Conservation (phyloP, 2,888 invertebrate species). For the Acutogordius australiensis region DNA sequence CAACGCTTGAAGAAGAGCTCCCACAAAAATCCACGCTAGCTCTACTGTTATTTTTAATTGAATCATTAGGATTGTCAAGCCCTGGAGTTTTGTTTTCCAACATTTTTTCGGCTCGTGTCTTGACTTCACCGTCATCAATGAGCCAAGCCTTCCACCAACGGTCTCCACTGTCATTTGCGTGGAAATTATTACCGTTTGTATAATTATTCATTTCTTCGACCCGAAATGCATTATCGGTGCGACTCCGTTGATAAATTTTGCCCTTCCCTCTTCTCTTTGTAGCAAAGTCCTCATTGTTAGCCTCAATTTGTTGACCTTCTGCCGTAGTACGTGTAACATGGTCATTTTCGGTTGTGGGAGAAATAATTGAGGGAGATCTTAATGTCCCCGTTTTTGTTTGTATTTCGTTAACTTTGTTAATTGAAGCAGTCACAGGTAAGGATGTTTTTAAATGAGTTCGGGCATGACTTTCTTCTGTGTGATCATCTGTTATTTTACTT, state of each 20-base stretch:
- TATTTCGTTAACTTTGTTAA: too few species aligned
- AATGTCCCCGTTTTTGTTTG: too few species aligned
- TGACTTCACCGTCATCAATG: constrained; percentile 5
- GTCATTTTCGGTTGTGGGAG: background rate
- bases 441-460: too few species aligned
- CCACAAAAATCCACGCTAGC: background rate
- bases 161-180: background rate
- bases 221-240: background rate
- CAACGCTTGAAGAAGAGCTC: background rate
- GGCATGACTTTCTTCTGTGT: background rate
- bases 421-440: too few species aligned
- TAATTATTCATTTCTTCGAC: too few species aligned
- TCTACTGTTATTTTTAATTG: background rate
- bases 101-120: constrained; percentile 8
- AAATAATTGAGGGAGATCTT: too few species aligned
- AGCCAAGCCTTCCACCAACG: constrained; percentile 9
- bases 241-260: background rate
- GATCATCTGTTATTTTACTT: background rate
- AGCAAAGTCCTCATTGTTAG: background rate
- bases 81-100: background rate
- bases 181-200: background rate
- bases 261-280: background rate
- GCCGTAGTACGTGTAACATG: background rate
- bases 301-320: background rate
- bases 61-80: background rate